Base-by-base conservation (phyloP, 2,797 vertebrate genomes). In the Etheostoma perlongum region DNA sequence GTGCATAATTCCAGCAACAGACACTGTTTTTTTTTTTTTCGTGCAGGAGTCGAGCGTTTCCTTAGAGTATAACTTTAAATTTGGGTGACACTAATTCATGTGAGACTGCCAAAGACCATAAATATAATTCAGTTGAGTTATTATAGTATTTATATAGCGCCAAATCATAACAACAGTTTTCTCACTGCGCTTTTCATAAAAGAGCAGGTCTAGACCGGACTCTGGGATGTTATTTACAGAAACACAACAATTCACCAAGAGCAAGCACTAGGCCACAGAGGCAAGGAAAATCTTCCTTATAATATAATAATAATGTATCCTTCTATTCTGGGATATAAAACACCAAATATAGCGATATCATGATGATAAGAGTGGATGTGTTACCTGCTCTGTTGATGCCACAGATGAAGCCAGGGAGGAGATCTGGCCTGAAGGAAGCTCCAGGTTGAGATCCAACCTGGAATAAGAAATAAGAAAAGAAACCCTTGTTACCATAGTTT, bases 371-470 rank as follows among this genome's bases (percentile, higher is more conserved):
- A 67, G 57, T 63, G 42, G 63, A 61, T 54, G 46, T 70, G 53
- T 74, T 91, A 97, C 96, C 96, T 97, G 95, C 75, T 98, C 96
- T 57, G 95, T 84, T 64, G 96, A 97, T 52, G 96, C 96, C 63
- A 96, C 96, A 1, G 95, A 95, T 6, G 96, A 92, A 66, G 94
- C 93, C 85, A 97, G 95, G 9, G 96, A 95, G 21, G 96, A 94
- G 0, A 94, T 97, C 90, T 96, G 96, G 46, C 96, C 96, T 89
- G 97, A 91, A 85, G 97, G 97, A 85, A 97, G 96, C 84, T 97
- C 95, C 95, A 97, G 93, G 88, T 96, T 96, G 82, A 98, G 94
- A 88, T 97, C 97, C 93, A 97, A 94, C 67, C 95, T 93, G 33
- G 40, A 42, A 72, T 60, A 42, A 49, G 25, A 47, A 27, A 30